These are phyloP conservation scores for Geodia barretti DNA, from an alignment of 37 sponge, comb jelly and placozoan genomes.

Conservation along the genomic window DNA sequence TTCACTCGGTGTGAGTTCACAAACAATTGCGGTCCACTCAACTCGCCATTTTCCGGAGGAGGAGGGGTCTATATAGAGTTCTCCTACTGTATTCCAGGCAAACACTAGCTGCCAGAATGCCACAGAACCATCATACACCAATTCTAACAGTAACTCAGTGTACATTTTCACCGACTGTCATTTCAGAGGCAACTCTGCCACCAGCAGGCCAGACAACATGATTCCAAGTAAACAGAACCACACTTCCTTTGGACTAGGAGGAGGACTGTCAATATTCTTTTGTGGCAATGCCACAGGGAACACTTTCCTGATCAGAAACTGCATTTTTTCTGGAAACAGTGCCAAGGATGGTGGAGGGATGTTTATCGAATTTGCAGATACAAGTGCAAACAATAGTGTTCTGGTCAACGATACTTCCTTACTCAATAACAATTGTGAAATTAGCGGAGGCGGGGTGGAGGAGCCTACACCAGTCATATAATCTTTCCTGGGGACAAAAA, in stretches of 20 bases:
- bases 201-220: neutral
- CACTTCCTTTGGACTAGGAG: slow-evolving; percentile 47
- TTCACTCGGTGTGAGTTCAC: slow-evolving; percentile 15
- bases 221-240: slow-evolving; percentile 31
- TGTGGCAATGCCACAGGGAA: slow-evolving; percentile 34
- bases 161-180: slow-evolving; percentile 18
- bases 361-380: slow-evolving; percentile 51
- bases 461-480: too few relatives aligned
- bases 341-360: slow-evolving; percentile 60
- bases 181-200: slow-evolving; percentile 32
- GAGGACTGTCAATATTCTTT: slow-evolving; percentile 63
- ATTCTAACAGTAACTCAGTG: neutral
- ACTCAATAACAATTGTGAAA: neutral
- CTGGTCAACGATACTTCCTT: neutral
- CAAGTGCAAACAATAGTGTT: slow-evolving; percentile 10
- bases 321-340: slow-evolving; percentile 14
- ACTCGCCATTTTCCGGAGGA: neutral
- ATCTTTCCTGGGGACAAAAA: neutral
- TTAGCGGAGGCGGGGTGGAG: slow-evolving; percentile 53
- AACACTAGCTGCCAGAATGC: neutral
- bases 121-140: neutral
- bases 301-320: slow-evolving; percentile 7
- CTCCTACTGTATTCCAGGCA: slow-evolving; percentile 57
- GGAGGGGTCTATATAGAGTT: slow-evolving; percentile 59
- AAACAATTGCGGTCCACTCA: too few relatives aligned